Evolutionary conservation across 2,797 vertebrate genomes (phyloP), one percentile per base, ranked within the genome.

Genomic region (Pteropus rufus): DNA sequence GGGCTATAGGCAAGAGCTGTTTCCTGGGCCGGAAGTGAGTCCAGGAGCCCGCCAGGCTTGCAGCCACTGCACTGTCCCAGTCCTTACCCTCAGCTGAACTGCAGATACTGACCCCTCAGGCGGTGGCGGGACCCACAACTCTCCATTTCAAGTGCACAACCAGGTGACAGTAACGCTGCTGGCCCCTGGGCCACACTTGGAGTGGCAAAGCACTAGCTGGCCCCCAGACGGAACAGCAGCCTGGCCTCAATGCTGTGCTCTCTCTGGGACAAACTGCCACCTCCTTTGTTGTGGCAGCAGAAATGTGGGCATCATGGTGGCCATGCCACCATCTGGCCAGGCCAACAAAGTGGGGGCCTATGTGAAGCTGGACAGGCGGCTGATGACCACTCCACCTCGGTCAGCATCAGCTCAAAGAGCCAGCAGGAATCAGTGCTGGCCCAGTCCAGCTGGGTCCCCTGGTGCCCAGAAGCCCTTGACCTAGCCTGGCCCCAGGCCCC

Each of bases 161-260:
- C 31, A 46, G 29, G 24, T 73, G 14, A 58, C 36, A 65, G 12
- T n/a, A 31, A 62, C 2, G 8, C 36, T 62, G 36, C 89, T 54
- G 4, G 21, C 19, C 26, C 54, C 18, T 34, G 34, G 46, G 36
- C 2, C 49, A 77, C 5, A 58, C 62, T 64, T 49, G 46, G 56
- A 88, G 29, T 11, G n/a, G 52, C 46, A 52, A 31, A 85, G 34
- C 29, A 49, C 19, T 1, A 31, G 81, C 26, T 2, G 31, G 49
- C 54, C 31, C 6, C 34, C 24, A 46, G 56, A 41, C 4, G 72
- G 9, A 12, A 14, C n/a, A 69, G 65, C 11, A n/a, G 52, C 21
- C 21, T 12, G 44, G 4, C 2, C 49, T 69, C 7, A 0, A 0
- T 67, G 72, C 14, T 23, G 0, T 60, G n/a, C 23, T 81, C 6